Evolutionary conservation across 2,113 vertebrate genomes (phyloP).

Genomic region (Ammospiza caudacuta): DNA sequence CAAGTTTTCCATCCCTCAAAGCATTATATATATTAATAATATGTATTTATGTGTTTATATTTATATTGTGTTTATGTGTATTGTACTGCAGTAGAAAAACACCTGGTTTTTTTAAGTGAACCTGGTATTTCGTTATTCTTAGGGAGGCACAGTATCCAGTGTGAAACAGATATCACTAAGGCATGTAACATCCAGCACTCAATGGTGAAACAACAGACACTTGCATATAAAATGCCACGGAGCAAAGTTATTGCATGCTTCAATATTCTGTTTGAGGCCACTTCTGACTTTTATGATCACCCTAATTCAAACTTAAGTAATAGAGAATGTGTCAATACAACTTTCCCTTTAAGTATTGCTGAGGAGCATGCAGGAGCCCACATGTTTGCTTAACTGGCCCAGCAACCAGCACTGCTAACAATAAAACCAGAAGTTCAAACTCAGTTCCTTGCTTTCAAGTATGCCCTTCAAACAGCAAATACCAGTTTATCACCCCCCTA

Average conservation of each 20-base stretch:
- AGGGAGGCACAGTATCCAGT: not conserved
- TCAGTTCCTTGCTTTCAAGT: constrained; percentile 66
- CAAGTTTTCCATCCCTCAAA: not conserved
- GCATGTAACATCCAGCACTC: not conserved
- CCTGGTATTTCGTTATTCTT: not conserved
- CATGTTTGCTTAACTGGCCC: constrained; percentile 64
- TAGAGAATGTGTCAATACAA: constrained; percentile 57
- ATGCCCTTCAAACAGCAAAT: constrained; percentile 63
- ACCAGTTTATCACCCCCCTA: constrained; percentile 45
- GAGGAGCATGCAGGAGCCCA: constrained; percentile 57
- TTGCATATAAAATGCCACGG: not conserved
- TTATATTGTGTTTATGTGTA: not conserved
- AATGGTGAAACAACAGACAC: not conserved
- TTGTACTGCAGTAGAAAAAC: not conserved
- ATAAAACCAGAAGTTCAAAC: constrained; percentile 71
- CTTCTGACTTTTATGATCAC: constrained; percentile 53
- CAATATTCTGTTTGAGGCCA: constrained; percentile 19
- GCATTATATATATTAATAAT: not conserved
- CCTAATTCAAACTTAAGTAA: constrained; percentile 32
- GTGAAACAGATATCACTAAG: not conserved
- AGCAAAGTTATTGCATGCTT: not conserved
- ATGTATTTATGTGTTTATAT: not conserved
- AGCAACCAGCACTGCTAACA: constrained; percentile 54
- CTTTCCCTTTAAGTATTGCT: constrained; percentile 55
- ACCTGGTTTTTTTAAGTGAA: not conserved